Base-by-base conservation (phyloP, 2,888 invertebrate genomes). In the Carterocephalus palaemon region DNA sequence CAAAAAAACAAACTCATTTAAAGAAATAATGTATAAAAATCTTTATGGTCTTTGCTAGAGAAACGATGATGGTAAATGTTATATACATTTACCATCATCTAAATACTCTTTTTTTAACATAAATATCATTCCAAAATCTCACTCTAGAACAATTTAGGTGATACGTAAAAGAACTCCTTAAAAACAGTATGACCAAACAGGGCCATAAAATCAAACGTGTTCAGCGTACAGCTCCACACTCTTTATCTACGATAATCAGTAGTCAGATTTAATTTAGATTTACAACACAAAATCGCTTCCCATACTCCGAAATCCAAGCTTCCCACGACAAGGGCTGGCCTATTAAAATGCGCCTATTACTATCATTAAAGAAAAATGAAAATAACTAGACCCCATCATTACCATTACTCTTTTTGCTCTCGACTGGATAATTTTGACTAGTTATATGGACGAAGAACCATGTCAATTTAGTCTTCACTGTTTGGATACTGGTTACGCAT, bases 331-430 rank as follows among this genome's bases (percentile, higher is more conserved):
- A 59, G 67, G 67, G 63, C 54, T 49, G 67, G 60, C 66, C 67
- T 76, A 81, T 80, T 79, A 79, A 70, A 72, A 50, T 51, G 56
- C 56, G 70, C 67, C 67, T 67, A 77, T 75, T 64, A 70, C 75
- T 75, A 76, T 82, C 70, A 82, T 83, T 82, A 81, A 67, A 59
- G 62, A 57, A 68, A 77, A 79, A 79, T 73, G 75, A 78, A 72
- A 74, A 76, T 67, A 70, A 67, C 65, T 52, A 55, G 55, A 55
- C 61, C 62, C 69, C 58, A 61, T 75, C 66, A 77, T 80, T 76
- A 81, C 75, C 70, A 70, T 57, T 64, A 68, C 68, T 75, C 68
- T 70, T 61, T 70, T 57, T 64, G 67, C 68, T 75, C 68, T 70
- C 62, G 66, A 70, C 66, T 62, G 62, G 70, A 70, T 79, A 75